Conservation (phyloP, 2,797 vertebrate genomes). For the Rhinophrynus dorsalis region DNA sequence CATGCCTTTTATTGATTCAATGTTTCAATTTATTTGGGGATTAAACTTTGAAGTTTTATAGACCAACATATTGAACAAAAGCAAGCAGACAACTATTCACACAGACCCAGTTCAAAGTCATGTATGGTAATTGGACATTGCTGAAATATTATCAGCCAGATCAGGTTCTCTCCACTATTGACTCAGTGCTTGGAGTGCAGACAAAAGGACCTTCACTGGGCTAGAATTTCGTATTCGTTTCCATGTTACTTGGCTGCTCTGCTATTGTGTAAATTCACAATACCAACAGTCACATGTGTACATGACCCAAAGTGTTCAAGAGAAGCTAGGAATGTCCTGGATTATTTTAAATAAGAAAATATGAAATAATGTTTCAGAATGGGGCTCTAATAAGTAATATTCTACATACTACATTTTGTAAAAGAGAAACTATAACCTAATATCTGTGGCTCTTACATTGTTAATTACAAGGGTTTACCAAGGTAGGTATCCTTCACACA, state of each 20-base stretch:
- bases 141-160: slow-evolving; percentile 37
- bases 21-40: background rate
- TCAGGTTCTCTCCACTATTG: slow-evolving; percentile 58
- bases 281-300: slow-evolving; percentile 33
- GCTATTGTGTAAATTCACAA: slow-evolving; percentile 43
- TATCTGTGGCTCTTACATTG: background rate
- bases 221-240: slow-evolving; percentile 33
- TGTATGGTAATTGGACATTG: slow-evolving; percentile 27
- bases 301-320: slow-evolving; percentile 18
- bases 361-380: slow-evolving; percentile 12
- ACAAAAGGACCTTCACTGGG: slow-evolving; percentile 49
- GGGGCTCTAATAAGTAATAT: background rate
- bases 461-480: too few relatives aligned
- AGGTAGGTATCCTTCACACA: too few relatives aligned
- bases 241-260: slow-evolving; percentile 31
- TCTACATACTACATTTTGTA: background rate
- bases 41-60: slow-evolving; percentile 2
- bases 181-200: slow-evolving; percentile 52
- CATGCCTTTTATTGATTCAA: background rate
- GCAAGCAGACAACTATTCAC: slow-evolving; percentile 7
- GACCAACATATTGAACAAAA: background rate
- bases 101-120: background rate
- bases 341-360: slow-evolving; percentile 1
- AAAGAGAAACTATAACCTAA: too few relatives aligned
- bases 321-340: slow-evolving; percentile 2